Evolutionary conservation across 64 coral and sea anemone species (phyloP), one percentile per base, ranked within the genome.

Genomic region (Montipora cactus): DNA sequence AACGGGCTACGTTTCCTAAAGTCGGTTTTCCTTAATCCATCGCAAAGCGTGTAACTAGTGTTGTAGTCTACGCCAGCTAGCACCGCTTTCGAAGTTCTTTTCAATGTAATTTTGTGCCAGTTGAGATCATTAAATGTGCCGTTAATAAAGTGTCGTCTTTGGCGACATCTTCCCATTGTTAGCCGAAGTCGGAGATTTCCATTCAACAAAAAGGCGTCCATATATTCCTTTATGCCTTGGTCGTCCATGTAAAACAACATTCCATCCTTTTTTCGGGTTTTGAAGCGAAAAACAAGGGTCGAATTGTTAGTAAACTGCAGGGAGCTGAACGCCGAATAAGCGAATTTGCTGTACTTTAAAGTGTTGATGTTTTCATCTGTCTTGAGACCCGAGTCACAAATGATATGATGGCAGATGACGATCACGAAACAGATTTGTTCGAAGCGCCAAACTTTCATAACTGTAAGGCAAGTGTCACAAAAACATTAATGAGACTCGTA

Each of bases 211-310:
- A 93, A 93, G 5, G 78, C 85, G 23, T 93, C 92, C 5, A 93
- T 64, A 21, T 80, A 93, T 8, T 93, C 81, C 28, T 78, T 67
- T 44, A 57, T 3, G 20, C 85, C 77, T 7, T 51, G 75, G 8
- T 88, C 92, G n/a, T 93, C 92, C 67, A 88, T 85, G 20, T 93
- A 93, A 19, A 93, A 48, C 18, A 93, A 7, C 92, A 93, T 88
- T 10, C 83, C 92, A 22, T 87, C 18, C 23, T 80, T 21, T 68
- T 79, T 81, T 14, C 18, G 21, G 5, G 83, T 93, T 79, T 87
- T 88, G 49, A 93, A 93, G 46, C 77, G 87, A 1, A 93, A 18
- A 15, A 87, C 19, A 12, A 93, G 59, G 8, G 81, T 59, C 5
- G 83, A 85, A 62, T 93, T 78, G 25, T 93, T 37, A 11, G 77